phyloP scores from a whole-genome alignment of 2,113 vertebrate species.

The Baryphthengus martii region DNA sequence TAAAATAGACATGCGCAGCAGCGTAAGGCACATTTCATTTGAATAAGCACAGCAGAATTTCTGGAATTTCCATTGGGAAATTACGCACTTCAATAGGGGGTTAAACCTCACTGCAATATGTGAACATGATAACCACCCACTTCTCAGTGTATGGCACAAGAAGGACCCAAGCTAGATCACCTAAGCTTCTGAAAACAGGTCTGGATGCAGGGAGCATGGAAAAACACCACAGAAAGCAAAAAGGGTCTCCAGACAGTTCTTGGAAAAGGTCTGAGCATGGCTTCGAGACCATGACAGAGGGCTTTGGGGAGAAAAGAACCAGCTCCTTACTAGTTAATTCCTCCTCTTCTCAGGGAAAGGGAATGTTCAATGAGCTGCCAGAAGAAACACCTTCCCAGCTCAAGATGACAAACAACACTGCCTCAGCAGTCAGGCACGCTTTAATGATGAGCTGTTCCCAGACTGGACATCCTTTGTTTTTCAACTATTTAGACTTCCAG shows the following conservation, averaged over 20 bases:
- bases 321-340: neutral
- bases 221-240: neutral
- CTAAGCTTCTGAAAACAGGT: neutral
- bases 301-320: neutral
- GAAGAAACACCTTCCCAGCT: neutral
- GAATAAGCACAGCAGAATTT: conserved; percentile 34
- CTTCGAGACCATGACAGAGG: neutral
- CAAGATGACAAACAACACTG: neutral
- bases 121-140: neutral
- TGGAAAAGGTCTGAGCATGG: neutral
- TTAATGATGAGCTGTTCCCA: neutral
- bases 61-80: neutral
- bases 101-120: neutral
- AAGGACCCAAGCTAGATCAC: neutral
- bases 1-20: neutral
- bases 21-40: conserved; percentile 17
- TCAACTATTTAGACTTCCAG: neutral
- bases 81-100: neutral
- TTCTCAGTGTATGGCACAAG: fast-evolving
- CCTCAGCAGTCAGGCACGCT: neutral
- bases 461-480: neutral
- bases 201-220: neutral
- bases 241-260: neutral
- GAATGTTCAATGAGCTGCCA: neutral
- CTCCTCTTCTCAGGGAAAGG: neutral